Conservation (phyloP, 2,888 invertebrate species). For the Odontocerum albicorne region DNA sequence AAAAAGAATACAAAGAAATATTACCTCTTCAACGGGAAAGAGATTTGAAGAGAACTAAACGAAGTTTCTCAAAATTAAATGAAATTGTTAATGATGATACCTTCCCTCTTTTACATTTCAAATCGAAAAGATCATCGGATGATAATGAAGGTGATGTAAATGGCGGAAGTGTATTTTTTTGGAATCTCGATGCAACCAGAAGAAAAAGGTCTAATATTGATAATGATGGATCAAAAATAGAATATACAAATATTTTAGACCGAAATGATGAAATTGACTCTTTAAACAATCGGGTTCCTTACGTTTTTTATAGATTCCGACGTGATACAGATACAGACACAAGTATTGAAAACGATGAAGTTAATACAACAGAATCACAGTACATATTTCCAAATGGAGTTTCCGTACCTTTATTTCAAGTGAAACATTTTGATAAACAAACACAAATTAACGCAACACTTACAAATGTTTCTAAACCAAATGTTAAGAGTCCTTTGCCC, state of each 20-base stretch:
- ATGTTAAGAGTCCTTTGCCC: background rate
- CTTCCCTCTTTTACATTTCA: too few relatives aligned
- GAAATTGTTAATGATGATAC: too few relatives aligned
- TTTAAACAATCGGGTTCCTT: too few relatives aligned
- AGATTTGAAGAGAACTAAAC: too few relatives aligned
- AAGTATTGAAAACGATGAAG: background rate
- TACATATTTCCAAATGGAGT: background rate
- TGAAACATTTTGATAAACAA: constrained; percentile 3
- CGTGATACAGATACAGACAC: background rate
- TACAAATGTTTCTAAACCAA: background rate
- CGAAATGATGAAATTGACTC: too few relatives aligned
- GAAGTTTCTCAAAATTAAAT: too few relatives aligned
- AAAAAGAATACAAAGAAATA: too few relatives aligned
- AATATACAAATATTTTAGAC: too few relatives aligned
- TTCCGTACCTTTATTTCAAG: constrained; percentile 5
- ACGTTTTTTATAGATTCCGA: background rate
- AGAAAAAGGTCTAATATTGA: background rate
- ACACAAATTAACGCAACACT: constrained; percentile 12
- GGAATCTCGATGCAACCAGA: too few relatives aligned
- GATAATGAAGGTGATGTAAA: background rate
- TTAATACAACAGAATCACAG: background rate
- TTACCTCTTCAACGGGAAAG: too few relatives aligned
- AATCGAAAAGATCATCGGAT: background rate
- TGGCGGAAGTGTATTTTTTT: too few relatives aligned
- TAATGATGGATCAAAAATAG: background rate